A percentile compares a stretch with the other conserved stretches of the same genome.
These are phyloP conservation scores for Phenganax marumi DNA, from an alignment of 92 coral and sea anemone genomes.

Conservation along the genomic window DNA sequence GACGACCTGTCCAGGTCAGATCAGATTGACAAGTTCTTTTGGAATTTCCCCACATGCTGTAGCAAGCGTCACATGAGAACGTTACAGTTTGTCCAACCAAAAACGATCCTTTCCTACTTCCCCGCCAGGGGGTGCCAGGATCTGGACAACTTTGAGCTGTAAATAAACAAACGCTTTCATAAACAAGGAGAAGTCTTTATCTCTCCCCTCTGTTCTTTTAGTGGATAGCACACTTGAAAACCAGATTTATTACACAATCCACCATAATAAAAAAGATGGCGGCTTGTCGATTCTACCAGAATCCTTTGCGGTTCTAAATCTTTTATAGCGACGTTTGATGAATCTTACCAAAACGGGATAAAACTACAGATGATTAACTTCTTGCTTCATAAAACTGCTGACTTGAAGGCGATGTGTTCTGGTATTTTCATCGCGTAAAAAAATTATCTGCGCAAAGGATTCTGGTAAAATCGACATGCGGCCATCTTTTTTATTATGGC, in stretches of 20 bases:
- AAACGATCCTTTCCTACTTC: neutral
- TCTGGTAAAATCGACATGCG: no score
- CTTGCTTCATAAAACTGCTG: no score
- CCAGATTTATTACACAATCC: no score
- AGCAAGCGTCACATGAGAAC: neutral
- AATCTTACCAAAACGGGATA: no score
- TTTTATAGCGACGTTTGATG: no score
- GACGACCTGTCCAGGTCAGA: slow-evolving; percentile 21
- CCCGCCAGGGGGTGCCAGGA: neutral
- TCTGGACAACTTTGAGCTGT: slow-evolving; percentile 6
- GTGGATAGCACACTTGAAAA: neutral
- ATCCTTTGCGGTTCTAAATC: no score
- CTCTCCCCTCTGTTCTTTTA: neutral
- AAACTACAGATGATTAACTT: neutral
- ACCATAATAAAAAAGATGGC: no score
- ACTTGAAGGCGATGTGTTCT: no score
- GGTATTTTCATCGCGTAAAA: no score
- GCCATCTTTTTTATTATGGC: neutral
- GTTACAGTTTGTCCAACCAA: neutral
- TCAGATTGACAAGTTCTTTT: slow-evolving; percentile 32
- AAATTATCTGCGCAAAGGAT: no score
- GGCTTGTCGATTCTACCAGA: no score
- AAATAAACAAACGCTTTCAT: neutral
- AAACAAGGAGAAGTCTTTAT: no score
- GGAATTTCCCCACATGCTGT: neutral